phyloP scores from a whole-genome alignment of 2,888 invertebrate genomes.

The Cyclophora albipunctata region DNA sequence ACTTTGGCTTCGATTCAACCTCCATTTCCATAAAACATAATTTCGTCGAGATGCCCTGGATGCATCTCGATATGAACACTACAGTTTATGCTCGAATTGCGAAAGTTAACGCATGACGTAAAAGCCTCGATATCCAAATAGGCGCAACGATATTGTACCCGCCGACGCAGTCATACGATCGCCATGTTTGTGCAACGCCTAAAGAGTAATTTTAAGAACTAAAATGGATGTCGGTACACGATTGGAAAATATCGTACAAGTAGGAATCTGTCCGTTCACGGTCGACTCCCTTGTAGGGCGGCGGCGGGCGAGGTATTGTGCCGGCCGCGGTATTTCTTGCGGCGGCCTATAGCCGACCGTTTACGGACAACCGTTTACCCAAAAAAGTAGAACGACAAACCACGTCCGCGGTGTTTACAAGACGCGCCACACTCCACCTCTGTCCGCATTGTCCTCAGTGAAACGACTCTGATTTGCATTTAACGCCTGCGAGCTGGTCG shows the following conservation, averaged over 20 bases:
- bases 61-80: slow-evolving; percentile 48
- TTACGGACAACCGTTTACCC: slow-evolving; percentile 67
- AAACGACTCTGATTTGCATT: slow-evolving; percentile 66
- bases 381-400: slow-evolving; percentile 73
- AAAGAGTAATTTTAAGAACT: slow-evolving; percentile 40
- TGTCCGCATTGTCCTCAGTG: slow-evolving; percentile 63
- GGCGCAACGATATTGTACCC: slow-evolving; percentile 14
- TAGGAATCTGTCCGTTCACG: slow-evolving; percentile 49
- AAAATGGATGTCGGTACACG: slow-evolving; percentile 38
- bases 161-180: slow-evolving; percentile 13
- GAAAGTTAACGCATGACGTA: slow-evolving; percentile 35
- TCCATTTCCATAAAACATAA: slow-evolving; percentile 69
- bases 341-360: slow-evolving; percentile 62
- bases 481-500: slow-evolving; percentile 49
- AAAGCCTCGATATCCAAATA: slow-evolving; percentile 23
- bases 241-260: slow-evolving; percentile 45
- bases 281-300: slow-evolving; percentile 57
- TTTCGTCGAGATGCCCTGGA: slow-evolving; percentile 47
- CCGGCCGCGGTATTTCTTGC: slow-evolving; percentile 57
- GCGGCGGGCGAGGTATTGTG: slow-evolving; percentile 60
- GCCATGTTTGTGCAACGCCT: slow-evolving; percentile 29
- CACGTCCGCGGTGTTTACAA: slow-evolving; percentile 66
- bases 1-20: slow-evolving; percentile 63
- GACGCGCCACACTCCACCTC: slow-evolving; percentile 53
- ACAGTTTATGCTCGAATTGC: slow-evolving; percentile 33